Evolutionary conservation across 2,113 vertebrate species (phyloP).

Genomic region (mouse (Mus musculus)): GRCm39 chr6:99824001-99824500

Average conservation of each 20-base stretch:
- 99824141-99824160: neutral
- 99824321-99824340: neutral
- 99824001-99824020: neutral
- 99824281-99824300: neutral
- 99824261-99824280: neutral
- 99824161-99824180: neutral
- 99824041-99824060: neutral
- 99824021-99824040: slow-evolving; percentile 12
- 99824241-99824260: neutral
- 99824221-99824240: neutral
- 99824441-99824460: neutral
- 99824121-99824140: neutral
- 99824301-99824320: neutral
- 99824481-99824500: neutral
- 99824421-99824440: neutral
- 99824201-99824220: neutral
- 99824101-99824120: slow-evolving; percentile 26
- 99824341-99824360: neutral
- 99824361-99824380: neutral
- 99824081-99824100: slow-evolving; percentile 17
- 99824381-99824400: neutral
- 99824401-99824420: neutral
- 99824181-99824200: neutral
- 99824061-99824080: neutral
- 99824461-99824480: neutral